Conservation (phyloP, 2,888 invertebrate species). For the Cacoxenus indagator region DNA sequence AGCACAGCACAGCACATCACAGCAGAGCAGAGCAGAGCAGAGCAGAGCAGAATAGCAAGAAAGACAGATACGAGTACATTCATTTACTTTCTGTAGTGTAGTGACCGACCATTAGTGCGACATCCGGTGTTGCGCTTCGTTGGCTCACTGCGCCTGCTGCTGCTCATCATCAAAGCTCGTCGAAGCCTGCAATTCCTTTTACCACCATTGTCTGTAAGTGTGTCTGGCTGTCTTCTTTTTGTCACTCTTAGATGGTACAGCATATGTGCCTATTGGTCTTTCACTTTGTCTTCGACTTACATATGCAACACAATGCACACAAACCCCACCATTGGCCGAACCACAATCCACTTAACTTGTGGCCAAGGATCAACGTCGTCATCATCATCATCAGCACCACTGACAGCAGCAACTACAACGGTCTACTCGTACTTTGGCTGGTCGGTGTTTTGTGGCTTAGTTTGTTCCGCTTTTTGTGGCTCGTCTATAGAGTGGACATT, state of each 20-base stretch:
- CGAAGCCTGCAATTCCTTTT: neutral
- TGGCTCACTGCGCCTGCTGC: constrained; percentile 8
- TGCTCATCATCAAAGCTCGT: constrained; percentile 13
- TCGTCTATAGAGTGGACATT: constrained; percentile 20
- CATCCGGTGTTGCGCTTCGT: constrained; percentile 65
- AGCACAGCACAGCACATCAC: no score
- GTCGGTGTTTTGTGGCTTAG: constrained; percentile 53
- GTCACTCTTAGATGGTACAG: neutral
- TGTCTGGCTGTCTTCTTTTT: neutral
- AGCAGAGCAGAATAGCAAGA: neutral
- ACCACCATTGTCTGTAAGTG: neutral
- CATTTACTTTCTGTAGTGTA: constrained; percentile 12
- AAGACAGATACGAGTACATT: no score
- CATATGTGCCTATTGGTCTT: constrained; percentile 9
- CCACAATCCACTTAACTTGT: constrained; percentile 55
- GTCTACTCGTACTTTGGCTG: constrained; percentile 1
- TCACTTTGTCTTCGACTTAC: constrained; percentile 7
- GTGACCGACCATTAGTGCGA: constrained; percentile 67
- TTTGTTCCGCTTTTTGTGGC: constrained; percentile 51
- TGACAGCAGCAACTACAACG: constrained; percentile 25
- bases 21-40: no score
- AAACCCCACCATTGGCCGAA: constrained; percentile 27
- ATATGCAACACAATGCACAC: constrained; percentile 55
- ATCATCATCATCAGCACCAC: constrained; percentile 38
- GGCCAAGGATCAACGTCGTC: constrained; percentile 37